Conservation (phyloP, 2,797 vertebrate genomes). For the Enteromius trimaculatus region DNA sequence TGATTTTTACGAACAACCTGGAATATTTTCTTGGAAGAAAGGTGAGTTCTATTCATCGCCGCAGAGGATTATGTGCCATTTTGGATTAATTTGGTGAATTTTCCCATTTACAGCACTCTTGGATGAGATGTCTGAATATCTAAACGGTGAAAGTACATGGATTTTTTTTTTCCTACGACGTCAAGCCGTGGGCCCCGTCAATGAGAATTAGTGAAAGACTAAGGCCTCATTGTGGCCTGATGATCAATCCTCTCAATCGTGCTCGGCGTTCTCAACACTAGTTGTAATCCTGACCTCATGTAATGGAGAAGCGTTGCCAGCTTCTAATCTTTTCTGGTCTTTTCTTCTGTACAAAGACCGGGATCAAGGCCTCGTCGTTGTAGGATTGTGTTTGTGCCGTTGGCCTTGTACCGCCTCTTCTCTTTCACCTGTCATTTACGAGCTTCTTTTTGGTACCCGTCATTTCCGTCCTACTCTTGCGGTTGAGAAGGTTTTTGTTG, state of each 20-base stretch:
- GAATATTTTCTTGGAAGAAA: slow-evolving; percentile 49
- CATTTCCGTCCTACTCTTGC: slow-evolving; percentile 5
- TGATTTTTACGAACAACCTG: slow-evolving; percentile 8
- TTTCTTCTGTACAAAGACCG: slow-evolving; percentile 18
- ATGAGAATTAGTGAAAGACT: not conserved
- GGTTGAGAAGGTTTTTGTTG: slow-evolving; percentile 38
- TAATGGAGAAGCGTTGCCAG: not conserved
- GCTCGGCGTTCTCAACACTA: not conserved
- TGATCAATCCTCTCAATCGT: slow-evolving; percentile 7
- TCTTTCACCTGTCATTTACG: slow-evolving; percentile 36
- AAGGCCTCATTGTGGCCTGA: slow-evolving; percentile 16
- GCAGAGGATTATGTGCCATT: slow-evolving; percentile 31
- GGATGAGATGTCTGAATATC: slow-evolving; percentile 10
- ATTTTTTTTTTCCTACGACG: not conserved
- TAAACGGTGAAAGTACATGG: not conserved
- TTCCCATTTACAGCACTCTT: not conserved
- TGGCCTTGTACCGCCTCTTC: not conserved
- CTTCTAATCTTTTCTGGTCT: slow-evolving; percentile 20
- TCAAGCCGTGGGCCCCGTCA: not conserved
- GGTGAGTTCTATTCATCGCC: slow-evolving; percentile 53
- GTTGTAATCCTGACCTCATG: slow-evolving; percentile 15
- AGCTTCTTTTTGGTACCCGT: not conserved
- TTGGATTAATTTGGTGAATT: not conserved
- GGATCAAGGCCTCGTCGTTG: slow-evolving; percentile 34
- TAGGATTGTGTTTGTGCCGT: slow-evolving; percentile 23